Conservation (phyloP, 2,113 vertebrate genomes). For the Cyprinodon tularosa region DNA sequence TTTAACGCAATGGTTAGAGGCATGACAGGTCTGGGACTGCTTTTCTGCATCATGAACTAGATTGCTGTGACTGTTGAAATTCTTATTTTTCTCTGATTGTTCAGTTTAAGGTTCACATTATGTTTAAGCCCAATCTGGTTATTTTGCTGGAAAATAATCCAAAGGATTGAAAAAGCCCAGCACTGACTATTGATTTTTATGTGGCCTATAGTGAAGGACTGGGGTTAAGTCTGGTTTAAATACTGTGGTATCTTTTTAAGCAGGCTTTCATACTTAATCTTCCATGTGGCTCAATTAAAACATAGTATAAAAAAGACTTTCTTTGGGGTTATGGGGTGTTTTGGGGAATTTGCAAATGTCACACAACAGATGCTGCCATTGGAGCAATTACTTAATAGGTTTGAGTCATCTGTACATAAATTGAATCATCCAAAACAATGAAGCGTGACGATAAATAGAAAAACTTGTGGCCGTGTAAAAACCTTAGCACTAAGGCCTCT, state of each 20-base stretch:
- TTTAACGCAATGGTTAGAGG: not conserved
- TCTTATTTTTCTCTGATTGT: not conserved
- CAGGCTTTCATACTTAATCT: not conserved
- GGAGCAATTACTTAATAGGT: not conserved
- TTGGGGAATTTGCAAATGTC: not conserved
- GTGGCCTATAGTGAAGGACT: no score
- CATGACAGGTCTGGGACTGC: not conserved
- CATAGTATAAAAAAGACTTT: not conserved
- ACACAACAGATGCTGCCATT: no score
- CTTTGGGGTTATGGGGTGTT: no score
- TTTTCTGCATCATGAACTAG: not conserved
- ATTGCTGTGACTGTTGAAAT: not conserved
- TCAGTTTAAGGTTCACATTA: not conserved
- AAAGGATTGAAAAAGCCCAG: no score
- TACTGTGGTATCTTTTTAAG: not conserved
- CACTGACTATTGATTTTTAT: no score
- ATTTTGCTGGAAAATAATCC: not conserved
- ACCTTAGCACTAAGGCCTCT: no score
- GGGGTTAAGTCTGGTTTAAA: no score
- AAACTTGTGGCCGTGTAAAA: not conserved
- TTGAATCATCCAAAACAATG: not conserved
- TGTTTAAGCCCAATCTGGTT: not conserved
- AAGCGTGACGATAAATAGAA: not conserved
- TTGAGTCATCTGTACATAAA: not conserved
- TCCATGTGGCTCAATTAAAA: not conserved